Evolutionary conservation across 1,140 invertebrate genomes (phyloP).

Genomic region (Laodelphax striatellus): DNA sequence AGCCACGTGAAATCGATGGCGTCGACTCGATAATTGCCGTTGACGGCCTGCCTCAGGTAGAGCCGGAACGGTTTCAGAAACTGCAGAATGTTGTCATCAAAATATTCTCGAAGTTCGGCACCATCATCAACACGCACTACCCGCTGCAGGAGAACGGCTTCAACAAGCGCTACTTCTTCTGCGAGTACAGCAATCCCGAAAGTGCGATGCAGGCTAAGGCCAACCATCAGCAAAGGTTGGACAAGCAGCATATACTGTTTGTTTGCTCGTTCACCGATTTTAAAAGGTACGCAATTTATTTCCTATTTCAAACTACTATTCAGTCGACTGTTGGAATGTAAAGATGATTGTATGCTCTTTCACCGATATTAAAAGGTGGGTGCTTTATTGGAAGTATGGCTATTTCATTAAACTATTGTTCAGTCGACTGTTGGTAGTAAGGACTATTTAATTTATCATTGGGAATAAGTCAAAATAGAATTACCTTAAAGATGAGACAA

Average conservation of each 20-base stretch:
- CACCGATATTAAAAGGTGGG: too few relatives aligned
- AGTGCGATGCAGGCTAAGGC: constrained; percentile 76
- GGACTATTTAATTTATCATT: too few relatives aligned
- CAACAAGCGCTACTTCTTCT: constrained; percentile 84
- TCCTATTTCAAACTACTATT: constrained; percentile 12
- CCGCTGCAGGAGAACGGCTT: constrained; percentile 69
- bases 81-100: constrained; percentile 87
- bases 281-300: constrained; percentile 54
- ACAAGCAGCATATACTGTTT: constrained; percentile 91
- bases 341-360: too few relatives aligned
- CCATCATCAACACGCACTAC: constrained; percentile 82
- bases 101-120: constrained; percentile 83
- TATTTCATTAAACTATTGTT: too few relatives aligned
- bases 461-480: too few relatives aligned
- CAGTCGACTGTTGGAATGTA: too few relatives aligned
- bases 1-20: constrained; percentile 88
- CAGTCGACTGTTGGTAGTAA: too few relatives aligned
- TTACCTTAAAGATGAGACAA: too few relatives aligned
- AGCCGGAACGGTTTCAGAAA: constrained; percentile 82
- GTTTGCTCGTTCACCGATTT: constrained; percentile 96
- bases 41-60: constrained; percentile 91
- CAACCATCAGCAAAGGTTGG: constrained; percentile 88
- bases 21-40: constrained; percentile 93
- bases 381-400: too few relatives aligned
- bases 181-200: constrained; percentile 75